Conservation (phyloP, 2,888 invertebrate species). For the Gryllus longicercus region DNA sequence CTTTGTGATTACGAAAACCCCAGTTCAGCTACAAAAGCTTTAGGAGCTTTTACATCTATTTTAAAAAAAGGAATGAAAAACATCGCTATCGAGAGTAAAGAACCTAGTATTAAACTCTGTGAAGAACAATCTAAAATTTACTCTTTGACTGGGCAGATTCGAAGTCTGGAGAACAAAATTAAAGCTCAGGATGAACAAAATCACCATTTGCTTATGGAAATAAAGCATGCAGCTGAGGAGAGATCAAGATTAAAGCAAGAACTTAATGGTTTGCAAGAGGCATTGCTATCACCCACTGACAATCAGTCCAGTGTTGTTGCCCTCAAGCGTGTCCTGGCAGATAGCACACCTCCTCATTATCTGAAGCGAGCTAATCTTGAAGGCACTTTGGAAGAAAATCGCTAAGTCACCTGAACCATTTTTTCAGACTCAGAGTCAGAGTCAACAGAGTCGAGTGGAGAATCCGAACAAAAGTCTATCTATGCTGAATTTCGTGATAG, state of each 20-base stretch:
- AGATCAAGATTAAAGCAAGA: constrained; percentile 34
- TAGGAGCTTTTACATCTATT: constrained; percentile 59
- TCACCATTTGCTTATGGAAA: constrained; percentile 35
- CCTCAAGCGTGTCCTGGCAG: too few species aligned
- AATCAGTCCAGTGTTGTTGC: constrained; percentile 32
- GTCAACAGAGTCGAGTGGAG: too few species aligned
- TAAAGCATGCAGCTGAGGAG: constrained; percentile 33
- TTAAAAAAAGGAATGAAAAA: constrained; percentile 57
- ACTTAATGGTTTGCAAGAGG: constrained; percentile 33
- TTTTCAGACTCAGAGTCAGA: too few species aligned
- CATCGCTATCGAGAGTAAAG: constrained; percentile 48
- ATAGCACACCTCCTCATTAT: too few species aligned
- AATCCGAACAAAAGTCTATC: too few species aligned
- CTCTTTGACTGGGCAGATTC: neutral
- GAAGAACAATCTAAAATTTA: neutral
- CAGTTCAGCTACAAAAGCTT: constrained; percentile 42
- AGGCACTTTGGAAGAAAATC: too few species aligned
- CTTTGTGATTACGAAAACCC: constrained; percentile 41
- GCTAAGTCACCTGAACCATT: too few species aligned
- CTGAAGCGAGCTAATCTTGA: too few species aligned
- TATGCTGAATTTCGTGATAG: too few species aligned
- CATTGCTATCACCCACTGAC: constrained; percentile 37
- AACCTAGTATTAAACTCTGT: constrained; percentile 41
- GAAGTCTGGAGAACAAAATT: neutral
- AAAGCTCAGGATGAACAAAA: neutral